Evolutionary conservation across 2,888 invertebrate genomes (phyloP).

Genomic region (Rhamphomyia laevipes): DNA sequence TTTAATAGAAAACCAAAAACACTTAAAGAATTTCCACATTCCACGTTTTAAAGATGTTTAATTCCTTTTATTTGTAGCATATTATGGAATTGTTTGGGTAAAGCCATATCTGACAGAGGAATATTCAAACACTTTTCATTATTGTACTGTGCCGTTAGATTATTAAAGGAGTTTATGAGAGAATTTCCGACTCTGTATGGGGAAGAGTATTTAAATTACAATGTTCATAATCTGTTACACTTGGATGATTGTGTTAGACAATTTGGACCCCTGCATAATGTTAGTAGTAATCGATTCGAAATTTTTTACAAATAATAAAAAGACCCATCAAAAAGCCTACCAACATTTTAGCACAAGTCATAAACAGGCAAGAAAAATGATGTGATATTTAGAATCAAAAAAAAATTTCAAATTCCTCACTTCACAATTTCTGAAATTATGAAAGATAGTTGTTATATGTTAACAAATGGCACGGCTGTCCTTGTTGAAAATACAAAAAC

Average conservation of each 20-base stretch:
- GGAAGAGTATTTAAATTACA: constrained; percentile 2
- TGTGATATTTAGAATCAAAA: not conserved
- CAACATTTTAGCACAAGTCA: constrained; percentile 4
- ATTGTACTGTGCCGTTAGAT: constrained; percentile 6
- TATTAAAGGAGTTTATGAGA: constrained; percentile 3
- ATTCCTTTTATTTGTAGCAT: constrained; percentile 7
- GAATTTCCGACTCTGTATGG: constrained; percentile 5
- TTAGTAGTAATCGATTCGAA: not conserved
- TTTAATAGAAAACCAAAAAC: constrained; percentile 7
- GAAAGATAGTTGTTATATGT: not conserved
- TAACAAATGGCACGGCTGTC: not conserved
- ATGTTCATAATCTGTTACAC: constrained; percentile 5
- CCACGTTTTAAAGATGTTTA: constrained; percentile 10
- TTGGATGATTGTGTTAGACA: constrained; percentile 3
- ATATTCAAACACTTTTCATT: constrained; percentile 7
- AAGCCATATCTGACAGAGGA: constrained; percentile 5
- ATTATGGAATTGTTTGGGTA: constrained; percentile 8
- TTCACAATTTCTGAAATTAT: too few species aligned
- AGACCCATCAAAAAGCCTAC: constrained; percentile 4
- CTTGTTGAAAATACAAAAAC: not conserved
- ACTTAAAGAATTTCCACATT: constrained; percentile 8
- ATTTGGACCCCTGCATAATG: constrained; percentile 1
- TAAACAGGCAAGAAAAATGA: not conserved
- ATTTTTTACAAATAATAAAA: constrained; percentile 5
- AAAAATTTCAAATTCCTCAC: not conserved